Evolutionary conservation across 2,888 invertebrate species (phyloP).

Genomic region (Dimorphilus gyrociliatus): DNA sequence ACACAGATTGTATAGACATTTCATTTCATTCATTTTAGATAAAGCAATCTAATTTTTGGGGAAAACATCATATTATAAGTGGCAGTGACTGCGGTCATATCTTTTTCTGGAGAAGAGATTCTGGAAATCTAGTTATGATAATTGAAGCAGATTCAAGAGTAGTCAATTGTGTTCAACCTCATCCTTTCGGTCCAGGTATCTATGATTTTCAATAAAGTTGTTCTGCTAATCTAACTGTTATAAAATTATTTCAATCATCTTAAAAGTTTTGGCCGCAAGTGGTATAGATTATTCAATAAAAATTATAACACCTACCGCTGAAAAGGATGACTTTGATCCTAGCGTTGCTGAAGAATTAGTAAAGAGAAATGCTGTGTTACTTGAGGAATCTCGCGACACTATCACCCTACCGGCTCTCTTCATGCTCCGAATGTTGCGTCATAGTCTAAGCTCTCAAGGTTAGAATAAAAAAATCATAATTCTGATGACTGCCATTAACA

Average conservation of each 20-base stretch:
- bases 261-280: slow-evolving; percentile 51
- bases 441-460: too few species aligned
- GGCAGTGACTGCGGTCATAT: slow-evolving; percentile 79
- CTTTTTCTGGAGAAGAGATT: slow-evolving; percentile 59
- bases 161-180: slow-evolving; percentile 68
- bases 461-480: too few species aligned
- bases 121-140: slow-evolving; percentile 54
- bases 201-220: slow-evolving; percentile 1
- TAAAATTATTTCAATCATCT: neutral
- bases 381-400: slow-evolving; percentile 68
- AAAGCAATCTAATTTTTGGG: slow-evolving; percentile 72
- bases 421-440: slow-evolving; percentile 52
- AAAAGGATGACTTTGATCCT: slow-evolving; percentile 46
- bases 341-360: slow-evolving; percentile 49
- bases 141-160: slow-evolving; percentile 61
- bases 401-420: slow-evolving; percentile 72
- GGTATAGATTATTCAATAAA: slow-evolving; percentile 78
- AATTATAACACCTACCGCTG: slow-evolving; percentile 56
- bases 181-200: slow-evolving; percentile 47
- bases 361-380: slow-evolving; percentile 59
- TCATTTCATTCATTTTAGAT: slow-evolving; percentile 45
- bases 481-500: too few species aligned
- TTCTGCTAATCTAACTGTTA: neutral
- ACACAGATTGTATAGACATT: neutral
- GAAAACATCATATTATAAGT: slow-evolving; percentile 59